phyloP scores from a whole-genome alignment of 2,113 vertebrate species.

The Alligator mississippiensis region DNA sequence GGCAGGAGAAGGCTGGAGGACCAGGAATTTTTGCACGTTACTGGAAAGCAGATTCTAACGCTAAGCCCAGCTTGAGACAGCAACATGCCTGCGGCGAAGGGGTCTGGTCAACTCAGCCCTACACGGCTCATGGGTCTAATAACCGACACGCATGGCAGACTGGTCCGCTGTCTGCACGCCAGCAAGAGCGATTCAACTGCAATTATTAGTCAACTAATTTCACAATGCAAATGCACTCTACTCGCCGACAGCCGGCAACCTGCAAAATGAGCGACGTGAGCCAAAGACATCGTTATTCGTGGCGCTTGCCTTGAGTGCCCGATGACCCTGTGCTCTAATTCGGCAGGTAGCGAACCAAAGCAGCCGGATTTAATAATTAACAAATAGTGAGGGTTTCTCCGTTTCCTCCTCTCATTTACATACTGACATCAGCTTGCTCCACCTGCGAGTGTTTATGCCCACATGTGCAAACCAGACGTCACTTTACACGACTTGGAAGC shows the following conservation, averaged over 20 bases:
- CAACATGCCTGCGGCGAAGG: not conserved
- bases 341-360: not conserved
- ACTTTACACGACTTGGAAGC: conserved; percentile 1
- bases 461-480: conserved; percentile 2
- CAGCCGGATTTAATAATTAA: not conserved
- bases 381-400: accelerated
- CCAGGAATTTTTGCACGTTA: not conserved
- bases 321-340: not conserved
- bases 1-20: not conserved
- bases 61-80: not conserved
- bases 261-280: not conserved
- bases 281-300: not conserved
- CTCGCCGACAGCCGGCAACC: not conserved
- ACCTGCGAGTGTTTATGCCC: not conserved
- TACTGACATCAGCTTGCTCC: not conserved
- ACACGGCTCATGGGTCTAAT: accelerated
- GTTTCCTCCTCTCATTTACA: accelerated
- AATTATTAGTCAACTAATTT: not conserved
- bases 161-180: not conserved
- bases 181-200: not conserved
- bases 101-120: not conserved
- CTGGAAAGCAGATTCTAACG: not conserved
- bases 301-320: not conserved
- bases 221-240: not conserved
- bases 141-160: not conserved